These are phyloP conservation scores for Trematocara caparti DNA, from an alignment of 2,797 vertebrate species.

Conservation along the genomic window DNA sequence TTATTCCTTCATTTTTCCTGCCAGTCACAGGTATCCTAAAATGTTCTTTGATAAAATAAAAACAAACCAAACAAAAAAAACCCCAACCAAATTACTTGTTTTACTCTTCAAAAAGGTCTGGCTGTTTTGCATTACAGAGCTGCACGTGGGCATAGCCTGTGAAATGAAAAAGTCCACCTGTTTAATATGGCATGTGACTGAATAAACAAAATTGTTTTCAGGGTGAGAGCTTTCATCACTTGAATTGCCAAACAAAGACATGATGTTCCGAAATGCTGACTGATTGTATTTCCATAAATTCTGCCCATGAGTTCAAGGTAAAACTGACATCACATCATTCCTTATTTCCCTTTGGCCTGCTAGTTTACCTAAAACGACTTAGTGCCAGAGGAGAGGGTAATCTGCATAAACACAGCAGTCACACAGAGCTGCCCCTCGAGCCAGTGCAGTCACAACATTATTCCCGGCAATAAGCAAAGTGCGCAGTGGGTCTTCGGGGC, in stretches of 20 bases:
- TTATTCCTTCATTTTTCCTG: neutral
- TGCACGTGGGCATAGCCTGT: constrained; percentile 34
- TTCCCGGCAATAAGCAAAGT: constrained; percentile 35
- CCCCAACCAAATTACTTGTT: neutral
- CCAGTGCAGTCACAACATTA: constrained; percentile 44
- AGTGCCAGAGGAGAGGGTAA: constrained; percentile 13
- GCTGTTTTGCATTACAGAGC: constrained; percentile 31
- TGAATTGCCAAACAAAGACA: constrained; percentile 28
- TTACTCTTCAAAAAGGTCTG: neutral
- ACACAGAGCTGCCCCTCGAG: constrained; percentile 18
- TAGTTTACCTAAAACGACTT: constrained; percentile 19
- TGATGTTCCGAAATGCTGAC: constrained; percentile 13
- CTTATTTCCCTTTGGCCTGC: neutral
- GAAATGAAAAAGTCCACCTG: constrained; percentile 37
- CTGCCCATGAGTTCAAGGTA: neutral
- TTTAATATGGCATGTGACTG: constrained; percentile 38
- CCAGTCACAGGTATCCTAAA: neutral
- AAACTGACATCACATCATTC: constrained; percentile 22
- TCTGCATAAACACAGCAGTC: constrained; percentile 33
- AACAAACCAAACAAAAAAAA: accelerated
- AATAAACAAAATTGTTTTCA: constrained; percentile 33
- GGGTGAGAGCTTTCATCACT: neutral
- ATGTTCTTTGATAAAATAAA: neutral
- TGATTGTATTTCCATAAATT: neutral
- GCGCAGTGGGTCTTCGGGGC: constrained; percentile 48